These are phyloP conservation scores for Cydia strobilella DNA, from an alignment of 1,140 invertebrate species.

Conservation along the genomic window DNA sequence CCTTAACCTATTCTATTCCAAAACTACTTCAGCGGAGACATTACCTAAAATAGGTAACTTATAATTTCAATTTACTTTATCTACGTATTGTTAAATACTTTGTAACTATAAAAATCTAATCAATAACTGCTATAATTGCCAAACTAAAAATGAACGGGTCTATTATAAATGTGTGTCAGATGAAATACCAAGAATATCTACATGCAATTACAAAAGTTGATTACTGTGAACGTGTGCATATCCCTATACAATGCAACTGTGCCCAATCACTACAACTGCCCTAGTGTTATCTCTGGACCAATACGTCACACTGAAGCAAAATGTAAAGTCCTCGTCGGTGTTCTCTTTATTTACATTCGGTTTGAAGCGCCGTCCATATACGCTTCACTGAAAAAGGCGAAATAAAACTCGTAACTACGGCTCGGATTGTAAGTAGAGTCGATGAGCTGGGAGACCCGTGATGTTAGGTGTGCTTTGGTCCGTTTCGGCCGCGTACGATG, in stretches of 20 bases:
- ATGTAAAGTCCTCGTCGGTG: slow-evolving; percentile 53
- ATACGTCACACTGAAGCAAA: slow-evolving; percentile 79
- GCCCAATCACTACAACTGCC: slow-evolving; percentile 71
- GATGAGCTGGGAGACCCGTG: slow-evolving; percentile 25
- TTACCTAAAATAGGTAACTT: not conserved
- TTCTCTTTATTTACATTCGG: slow-evolving; percentile 65
- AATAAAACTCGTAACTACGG: slow-evolving; percentile 49
- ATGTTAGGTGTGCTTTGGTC: slow-evolving; percentile 39
- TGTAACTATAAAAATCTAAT: not conserved
- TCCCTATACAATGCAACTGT: slow-evolving; percentile 79
- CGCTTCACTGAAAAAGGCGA: slow-evolving; percentile 62
- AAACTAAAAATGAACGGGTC: not conserved
- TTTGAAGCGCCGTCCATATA: slow-evolving; percentile 60
- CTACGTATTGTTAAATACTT: not conserved
- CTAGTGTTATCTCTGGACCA: slow-evolving; percentile 53
- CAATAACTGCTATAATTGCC: not conserved
- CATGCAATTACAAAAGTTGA: slow-evolving; percentile 52
- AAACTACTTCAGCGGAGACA: not conserved
- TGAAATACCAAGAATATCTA: slow-evolving; percentile 44
- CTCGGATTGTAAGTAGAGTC: slow-evolving; percentile 36
- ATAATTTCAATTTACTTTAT: not conserved
- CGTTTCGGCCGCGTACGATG: not conserved
- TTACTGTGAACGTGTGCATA: slow-evolving; percentile 63
- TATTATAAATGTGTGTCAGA: slow-evolving; percentile 29
- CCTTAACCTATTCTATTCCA: not conserved